Evolutionary conservation across 2,113 vertebrate genomes (phyloP).

Genomic region (Pyxicephalus adspersus): DNA sequence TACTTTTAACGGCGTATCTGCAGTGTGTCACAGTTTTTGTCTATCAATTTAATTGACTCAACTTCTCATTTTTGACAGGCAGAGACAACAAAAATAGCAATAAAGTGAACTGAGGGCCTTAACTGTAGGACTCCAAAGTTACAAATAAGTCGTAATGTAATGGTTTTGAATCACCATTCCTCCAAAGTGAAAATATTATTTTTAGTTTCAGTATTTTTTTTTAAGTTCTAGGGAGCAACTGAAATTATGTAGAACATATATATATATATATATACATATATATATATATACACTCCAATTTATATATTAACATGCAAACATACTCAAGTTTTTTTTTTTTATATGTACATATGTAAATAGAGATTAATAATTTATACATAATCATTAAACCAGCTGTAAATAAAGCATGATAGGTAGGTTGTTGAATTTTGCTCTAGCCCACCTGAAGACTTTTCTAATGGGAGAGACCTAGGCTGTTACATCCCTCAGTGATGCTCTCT

Average conservation of each 20-base stretch:
- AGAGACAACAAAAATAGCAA: not conserved
- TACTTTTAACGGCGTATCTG: too few species aligned
- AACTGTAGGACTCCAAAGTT: not conserved
- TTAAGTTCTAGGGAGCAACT: not conserved
- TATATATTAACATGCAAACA: not conserved
- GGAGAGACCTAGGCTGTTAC: constrained; percentile 65
- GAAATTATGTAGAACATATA: not conserved
- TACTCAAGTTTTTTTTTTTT: not conserved
- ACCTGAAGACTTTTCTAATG: not conserved
- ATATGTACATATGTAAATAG: not conserved
- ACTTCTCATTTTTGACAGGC: too few species aligned
- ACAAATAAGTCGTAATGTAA: not conserved
- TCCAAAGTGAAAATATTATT: not conserved
- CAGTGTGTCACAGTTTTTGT: too few species aligned
- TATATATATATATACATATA: not conserved
- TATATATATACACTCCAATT: not conserved
- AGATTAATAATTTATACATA: constrained; percentile 3
- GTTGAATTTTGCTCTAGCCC: not conserved
- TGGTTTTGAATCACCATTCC: not conserved
- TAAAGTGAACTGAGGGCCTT: not conserved
- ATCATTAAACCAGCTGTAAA: constrained; percentile 11
- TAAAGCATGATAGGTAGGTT: not conserved
- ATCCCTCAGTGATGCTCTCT: constrained; percentile 75
- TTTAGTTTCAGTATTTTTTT: not conserved
- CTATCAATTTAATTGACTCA: too few species aligned